These are phyloP conservation scores for Peromyscus polionotus DNA, from an alignment of 2,113 vertebrate species.

Conservation along the genomic window DNA sequence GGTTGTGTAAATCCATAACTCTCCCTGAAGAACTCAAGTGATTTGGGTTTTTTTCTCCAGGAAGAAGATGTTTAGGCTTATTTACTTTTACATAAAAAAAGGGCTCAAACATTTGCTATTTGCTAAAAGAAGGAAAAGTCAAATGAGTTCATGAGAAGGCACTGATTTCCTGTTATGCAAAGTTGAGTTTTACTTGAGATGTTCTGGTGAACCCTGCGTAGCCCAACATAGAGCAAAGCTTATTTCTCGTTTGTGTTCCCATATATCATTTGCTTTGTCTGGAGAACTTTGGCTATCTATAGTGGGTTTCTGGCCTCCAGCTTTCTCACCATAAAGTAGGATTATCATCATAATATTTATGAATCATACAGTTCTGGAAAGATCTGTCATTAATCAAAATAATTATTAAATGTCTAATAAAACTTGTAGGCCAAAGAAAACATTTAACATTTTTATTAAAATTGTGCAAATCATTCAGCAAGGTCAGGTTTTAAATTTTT, in stretches of 20 bases:
- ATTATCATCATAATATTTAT: conserved; percentile 63
- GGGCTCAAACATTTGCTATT: conserved; percentile 27
- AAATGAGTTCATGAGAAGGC: background rate
- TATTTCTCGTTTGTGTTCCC: conserved; percentile 44
- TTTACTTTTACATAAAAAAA: conserved; percentile 39
- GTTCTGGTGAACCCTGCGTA: background rate
- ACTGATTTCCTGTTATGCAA: conserved; percentile 19
- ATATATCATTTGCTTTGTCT: conserved; percentile 51
- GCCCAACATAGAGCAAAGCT: background rate
- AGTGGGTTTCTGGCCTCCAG: conserved; percentile 35
- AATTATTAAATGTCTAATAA: conserved; percentile 58
- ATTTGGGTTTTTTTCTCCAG: conserved; percentile 46
- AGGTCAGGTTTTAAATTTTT: conserved; percentile 19
- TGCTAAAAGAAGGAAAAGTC: conserved; percentile 42
- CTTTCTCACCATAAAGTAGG: conserved; percentile 38
- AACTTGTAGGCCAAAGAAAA: conserved; percentile 51
- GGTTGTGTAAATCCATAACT: conserved; percentile 3
- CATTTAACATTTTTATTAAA: conserved; percentile 56
- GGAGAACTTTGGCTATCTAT: conserved; percentile 29
- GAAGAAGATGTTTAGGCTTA: conserved; percentile 43
- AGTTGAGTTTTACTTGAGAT: conserved; percentile 40
- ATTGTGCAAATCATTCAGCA: conserved; percentile 36
- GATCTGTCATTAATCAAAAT: conserved; percentile 62
- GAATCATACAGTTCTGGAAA: conserved; percentile 24
- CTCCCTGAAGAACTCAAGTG: background rate